These are phyloP conservation scores for Calidris pugnax DNA, from an alignment of 2,113 vertebrate species.

Conservation along the genomic window DNA sequence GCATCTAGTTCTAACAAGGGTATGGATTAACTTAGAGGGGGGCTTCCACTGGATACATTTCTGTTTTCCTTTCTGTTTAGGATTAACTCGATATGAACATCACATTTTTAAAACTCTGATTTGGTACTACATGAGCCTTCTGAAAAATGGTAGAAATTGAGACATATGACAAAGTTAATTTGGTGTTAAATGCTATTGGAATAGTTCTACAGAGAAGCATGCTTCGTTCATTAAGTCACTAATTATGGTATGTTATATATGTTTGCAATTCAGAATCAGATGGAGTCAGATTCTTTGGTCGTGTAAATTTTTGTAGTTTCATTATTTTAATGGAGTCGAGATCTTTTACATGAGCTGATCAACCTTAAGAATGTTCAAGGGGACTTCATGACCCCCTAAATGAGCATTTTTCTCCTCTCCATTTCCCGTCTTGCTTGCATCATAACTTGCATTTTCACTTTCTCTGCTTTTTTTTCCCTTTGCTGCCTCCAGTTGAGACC, in stretches of 20 bases:
- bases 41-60: background rate
- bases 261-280: background rate
- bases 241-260: background rate
- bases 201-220: background rate
- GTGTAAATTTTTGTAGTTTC: too few species aligned
- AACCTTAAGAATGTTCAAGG: background rate
- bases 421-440: accelerated
- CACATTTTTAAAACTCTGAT: background rate
- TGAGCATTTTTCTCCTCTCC: accelerated
- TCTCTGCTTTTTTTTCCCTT: background rate
- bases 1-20: background rate
- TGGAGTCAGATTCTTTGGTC: too few species aligned
- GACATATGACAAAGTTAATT: background rate
- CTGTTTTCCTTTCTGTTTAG: background rate
- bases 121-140: background rate
- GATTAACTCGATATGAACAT: background rate
- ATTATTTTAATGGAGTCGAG: background rate
- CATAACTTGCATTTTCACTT: background rate
- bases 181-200: background rate
- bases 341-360: background rate
- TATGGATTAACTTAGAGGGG: background rate
- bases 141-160: background rate
- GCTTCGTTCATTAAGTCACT: background rate
- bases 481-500: background rate
- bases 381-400: too few species aligned